Percentiles rank a stretch among this genome's conserved stretches.
These are phyloP conservation scores for Acronicta aceris DNA, from an alignment of 2,888 invertebrate genomes.

Conservation along the genomic window DNA sequence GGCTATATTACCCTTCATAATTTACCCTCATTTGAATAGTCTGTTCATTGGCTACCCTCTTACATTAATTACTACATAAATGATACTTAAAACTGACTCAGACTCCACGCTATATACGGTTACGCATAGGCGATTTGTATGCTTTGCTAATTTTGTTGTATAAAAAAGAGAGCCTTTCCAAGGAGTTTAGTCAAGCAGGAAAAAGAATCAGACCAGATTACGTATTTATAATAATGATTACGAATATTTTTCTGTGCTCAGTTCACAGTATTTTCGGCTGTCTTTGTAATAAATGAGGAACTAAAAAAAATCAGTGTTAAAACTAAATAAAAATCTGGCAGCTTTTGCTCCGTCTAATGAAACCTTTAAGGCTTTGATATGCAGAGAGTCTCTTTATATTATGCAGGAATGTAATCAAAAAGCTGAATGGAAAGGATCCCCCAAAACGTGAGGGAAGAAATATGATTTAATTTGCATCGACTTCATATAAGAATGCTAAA, in stretches of 20 bases:
- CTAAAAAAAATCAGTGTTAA: constrained; percentile 7
- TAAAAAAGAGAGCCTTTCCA: too few relatives aligned
- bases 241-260: background rate
- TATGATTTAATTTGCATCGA: constrained; percentile 49
- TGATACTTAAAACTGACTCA: too few relatives aligned
- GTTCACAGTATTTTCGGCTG: background rate
- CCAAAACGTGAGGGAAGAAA: constrained; percentile 41
- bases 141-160: too few relatives aligned
- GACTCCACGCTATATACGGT: too few relatives aligned
- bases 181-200: too few relatives aligned
- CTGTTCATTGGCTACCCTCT: too few relatives aligned
- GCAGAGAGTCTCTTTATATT: constrained; percentile 60
- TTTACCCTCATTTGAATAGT: too few relatives aligned
- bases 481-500: constrained; percentile 42
- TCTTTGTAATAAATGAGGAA: background rate
- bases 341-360: constrained; percentile 51
- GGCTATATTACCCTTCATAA: too few relatives aligned
- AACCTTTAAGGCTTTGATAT: constrained; percentile 62
- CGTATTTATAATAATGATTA: too few relatives aligned
- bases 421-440: constrained; percentile 31
- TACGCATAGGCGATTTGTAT: too few relatives aligned
- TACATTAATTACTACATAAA: too few relatives aligned
- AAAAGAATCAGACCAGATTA: too few relatives aligned
- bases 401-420: constrained; percentile 57
- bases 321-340: constrained; percentile 30